Base-by-base conservation (phyloP, 37 sponge, comb jelly and placozoan species). In the Mnemiopsis leidyi region DNA sequence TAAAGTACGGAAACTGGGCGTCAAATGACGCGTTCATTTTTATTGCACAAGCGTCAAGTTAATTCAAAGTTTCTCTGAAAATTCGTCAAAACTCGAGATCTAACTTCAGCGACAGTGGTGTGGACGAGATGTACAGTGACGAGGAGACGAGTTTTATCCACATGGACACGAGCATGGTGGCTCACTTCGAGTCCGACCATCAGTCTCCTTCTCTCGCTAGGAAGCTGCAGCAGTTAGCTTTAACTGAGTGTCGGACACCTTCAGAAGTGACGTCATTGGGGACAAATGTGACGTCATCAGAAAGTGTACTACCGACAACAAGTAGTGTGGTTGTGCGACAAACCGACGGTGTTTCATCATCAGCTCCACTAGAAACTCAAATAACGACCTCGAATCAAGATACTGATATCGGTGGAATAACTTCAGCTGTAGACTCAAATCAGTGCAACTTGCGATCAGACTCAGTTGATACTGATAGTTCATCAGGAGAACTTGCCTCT, bases 91-190 rank as follows among this genome's bases (percentile, higher is more conserved):
- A n/a, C n/a, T n/a, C n/a, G n/a, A n/a, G n/a, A n/a, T n/a, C n/a
- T n/a, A n/a, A 48, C 13, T 48, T 48, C 61, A 85, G 90, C 39
- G 90, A 85, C 90, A 85, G 90, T 40, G 90, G 90, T 7, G 90
- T 85, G 0, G 90, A 85, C 3, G 90, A 85, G 90, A 85, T 40
- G 90, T 85, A 40, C 61, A 85, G 90, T 23, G 90, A 85, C 30
- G 90, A 85, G 90, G 90, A 85, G 29, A 85, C 90, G 9, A 85
- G 90, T 33, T 85, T 39, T 28, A 39, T 85, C 25, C 90, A 85
- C 90, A 85, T 85, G 90, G 61, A 85, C 90, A 85, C 90, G 3
- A 5, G n/a, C 75, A 29, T 23, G 23, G 21, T 79, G 7, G 1
- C 33, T 79, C 38, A 79, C 36, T 30, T 33, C 21, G 36, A 30